phyloP scores from a whole-genome alignment of 2,888 invertebrate genomes.

The Brassicogethes aeneus region DNA sequence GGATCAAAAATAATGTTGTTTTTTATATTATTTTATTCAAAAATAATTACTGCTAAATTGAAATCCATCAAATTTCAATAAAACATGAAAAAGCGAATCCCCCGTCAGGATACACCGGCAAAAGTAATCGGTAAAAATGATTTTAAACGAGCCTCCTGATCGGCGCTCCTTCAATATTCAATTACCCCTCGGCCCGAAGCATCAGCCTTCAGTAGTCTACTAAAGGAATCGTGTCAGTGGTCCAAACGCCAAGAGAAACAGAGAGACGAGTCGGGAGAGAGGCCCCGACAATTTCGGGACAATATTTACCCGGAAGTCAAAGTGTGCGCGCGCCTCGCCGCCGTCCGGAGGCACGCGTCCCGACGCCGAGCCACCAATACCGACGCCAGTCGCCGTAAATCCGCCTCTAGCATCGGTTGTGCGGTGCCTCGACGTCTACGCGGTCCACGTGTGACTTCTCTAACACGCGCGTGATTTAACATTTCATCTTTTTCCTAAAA shows the following conservation, averaged over 20 bases:
- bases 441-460: constrained; percentile 8
- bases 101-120: too few species aligned
- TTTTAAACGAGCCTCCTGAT: too few species aligned
- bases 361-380: constrained; percentile 36
- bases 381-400: constrained; percentile 35
- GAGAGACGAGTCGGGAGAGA: neutral
- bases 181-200: neutral
- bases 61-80: too few species aligned
- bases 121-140: too few species aligned
- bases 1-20: too few species aligned
- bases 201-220: neutral
- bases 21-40: too few species aligned
- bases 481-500: neutral
- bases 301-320: constrained; percentile 40
- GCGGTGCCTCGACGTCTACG: constrained; percentile 22
- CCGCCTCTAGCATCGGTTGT: constrained; percentile 32
- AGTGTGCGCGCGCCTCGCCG: constrained; percentile 45
- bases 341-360: constrained; percentile 41
- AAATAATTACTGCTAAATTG: too few species aligned
- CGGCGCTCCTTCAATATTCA: too few species aligned
- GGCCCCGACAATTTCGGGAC: constrained; percentile 12
- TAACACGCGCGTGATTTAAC: neutral
- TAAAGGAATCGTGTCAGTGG: constrained; percentile 1
- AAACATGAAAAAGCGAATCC: too few species aligned
- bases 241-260: neutral